Conservation (phyloP, 2,113 vertebrate genomes). For the Cathartes aura region DNA sequence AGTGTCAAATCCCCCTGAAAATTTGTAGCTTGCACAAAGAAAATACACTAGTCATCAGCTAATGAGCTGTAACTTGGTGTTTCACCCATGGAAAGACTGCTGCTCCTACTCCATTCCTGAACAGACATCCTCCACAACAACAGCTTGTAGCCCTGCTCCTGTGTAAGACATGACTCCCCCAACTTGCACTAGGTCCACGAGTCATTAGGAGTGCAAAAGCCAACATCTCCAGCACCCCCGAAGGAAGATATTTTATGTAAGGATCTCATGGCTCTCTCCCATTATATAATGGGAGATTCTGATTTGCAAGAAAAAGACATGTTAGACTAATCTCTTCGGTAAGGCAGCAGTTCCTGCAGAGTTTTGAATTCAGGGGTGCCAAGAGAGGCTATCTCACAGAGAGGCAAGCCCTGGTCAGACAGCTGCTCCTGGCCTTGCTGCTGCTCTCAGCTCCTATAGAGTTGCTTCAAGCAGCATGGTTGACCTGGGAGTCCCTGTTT, state of each 20-base stretch:
- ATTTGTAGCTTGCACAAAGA: not conserved
- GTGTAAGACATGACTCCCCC: not conserved
- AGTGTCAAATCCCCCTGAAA: not conserved
- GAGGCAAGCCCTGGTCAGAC: not conserved
- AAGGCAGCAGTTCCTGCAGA: not conserved
- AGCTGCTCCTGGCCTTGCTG: not conserved
- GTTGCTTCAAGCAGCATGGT: not conserved
- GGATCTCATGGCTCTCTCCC: not conserved
- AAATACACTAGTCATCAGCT: not conserved
- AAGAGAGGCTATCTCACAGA: not conserved
- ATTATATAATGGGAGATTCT: not conserved
- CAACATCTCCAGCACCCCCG: rapidly evolving
- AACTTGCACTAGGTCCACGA: not conserved
- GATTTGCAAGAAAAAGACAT: not conserved
- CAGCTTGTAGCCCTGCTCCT: not conserved
- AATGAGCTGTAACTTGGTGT: rapidly evolving
- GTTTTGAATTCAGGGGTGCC: not conserved
- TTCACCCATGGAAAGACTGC: not conserved
- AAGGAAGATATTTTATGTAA: not conserved
- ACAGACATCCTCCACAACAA: not conserved
- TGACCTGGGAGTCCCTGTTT: not conserved
- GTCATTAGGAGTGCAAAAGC: not conserved
- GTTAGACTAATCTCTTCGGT: not conserved
- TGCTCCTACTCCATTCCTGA: not conserved
- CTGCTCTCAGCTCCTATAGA: not conserved